Percentiles rank a stretch among this genome's conserved stretches.
phyloP scores from a whole-genome alignment of 2,113 vertebrate species.

The Pipa parva region DNA sequence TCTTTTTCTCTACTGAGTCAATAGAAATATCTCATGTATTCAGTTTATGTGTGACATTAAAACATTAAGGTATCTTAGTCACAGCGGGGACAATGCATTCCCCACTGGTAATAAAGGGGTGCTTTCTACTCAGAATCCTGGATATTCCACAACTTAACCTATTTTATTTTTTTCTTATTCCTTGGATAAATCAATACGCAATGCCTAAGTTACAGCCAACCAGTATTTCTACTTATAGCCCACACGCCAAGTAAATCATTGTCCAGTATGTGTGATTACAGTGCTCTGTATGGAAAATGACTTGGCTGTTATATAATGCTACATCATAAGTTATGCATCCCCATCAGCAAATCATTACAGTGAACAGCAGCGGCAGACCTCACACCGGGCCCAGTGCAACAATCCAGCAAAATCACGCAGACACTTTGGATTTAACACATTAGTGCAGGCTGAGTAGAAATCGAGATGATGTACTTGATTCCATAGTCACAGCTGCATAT shows the following conservation, averaged over 20 bases:
- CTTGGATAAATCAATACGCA: too few species aligned
- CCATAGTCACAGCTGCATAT: background rate
- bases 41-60: too few species aligned
- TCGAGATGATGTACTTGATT: background rate
- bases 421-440: conserved; percentile 16
- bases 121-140: too few species aligned
- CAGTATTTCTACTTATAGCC: background rate
- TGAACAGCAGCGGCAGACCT: background rate
- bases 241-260: background rate
- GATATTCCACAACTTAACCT: too few species aligned
- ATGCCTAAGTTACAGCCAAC: background rate
- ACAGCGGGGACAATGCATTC: too few species aligned
- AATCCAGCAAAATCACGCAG: conserved; percentile 12
- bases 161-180: too few species aligned
- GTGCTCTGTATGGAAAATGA: background rate
- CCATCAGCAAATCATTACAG: conserved; percentile 18
- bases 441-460: background rate
- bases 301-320: background rate
- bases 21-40: too few species aligned
- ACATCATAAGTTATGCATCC: background rate
- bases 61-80: too few species aligned
- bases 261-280: background rate
- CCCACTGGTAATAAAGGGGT: too few species aligned
- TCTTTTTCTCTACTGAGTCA: background rate
- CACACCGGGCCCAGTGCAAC: background rate